Base-by-base conservation (phyloP, 2,113 vertebrate species). In the Herpetotheres cachinnans region DNA sequence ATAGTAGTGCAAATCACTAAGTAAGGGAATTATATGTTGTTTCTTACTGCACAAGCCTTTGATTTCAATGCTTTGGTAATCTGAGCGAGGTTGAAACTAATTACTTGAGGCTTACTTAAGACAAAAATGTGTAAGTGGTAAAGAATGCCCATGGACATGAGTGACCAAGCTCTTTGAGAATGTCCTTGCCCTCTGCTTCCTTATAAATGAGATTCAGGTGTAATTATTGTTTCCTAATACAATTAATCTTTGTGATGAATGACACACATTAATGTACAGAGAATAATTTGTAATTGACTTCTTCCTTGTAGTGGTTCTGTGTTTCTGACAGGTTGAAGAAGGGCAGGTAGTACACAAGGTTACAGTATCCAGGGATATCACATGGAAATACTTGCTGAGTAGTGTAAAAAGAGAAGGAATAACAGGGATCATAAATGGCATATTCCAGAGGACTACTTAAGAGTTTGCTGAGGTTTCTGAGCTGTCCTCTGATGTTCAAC, bases 331-430 rank as follows among this genome's bases (percentile, higher is more conserved):
- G 70, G 79, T 95, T 93, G 89, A 89, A 73, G 92, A 77, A 76
- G 74, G 50, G 25, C 22, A 90, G 62, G 20, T 82, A 85, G 30
- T 93, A 83, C 77, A 96, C 93, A 96, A 96, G 96, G 70, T 97
- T 96, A 94, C 89, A 87, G 95, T 98, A 94, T 97, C 97, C 96
- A 94, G 96, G 96, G 96, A 92, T 98, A 96, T 95, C 85, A 90
- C 76, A 94, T 71, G 86, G 94, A 96, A 97, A 96, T 94, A 93
- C 83, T 95, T 93, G 30, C 91, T 97, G 93, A 97, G 97, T 95
- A 96, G 95, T 96, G 89, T 93, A 95, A 96, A 97, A 93, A 95
- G 90, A 97, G 96, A 95, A 94, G 81, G 91, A 98, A 95, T 77
- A 94, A 92, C 17, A 21, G 59, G 54, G 52, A 96, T 97, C 66